A percentile compares a stretch with the other conserved stretches of the same genome.
Conservation (phyloP, 2,888 invertebrate species). For the Apamea crenata region DNA sequence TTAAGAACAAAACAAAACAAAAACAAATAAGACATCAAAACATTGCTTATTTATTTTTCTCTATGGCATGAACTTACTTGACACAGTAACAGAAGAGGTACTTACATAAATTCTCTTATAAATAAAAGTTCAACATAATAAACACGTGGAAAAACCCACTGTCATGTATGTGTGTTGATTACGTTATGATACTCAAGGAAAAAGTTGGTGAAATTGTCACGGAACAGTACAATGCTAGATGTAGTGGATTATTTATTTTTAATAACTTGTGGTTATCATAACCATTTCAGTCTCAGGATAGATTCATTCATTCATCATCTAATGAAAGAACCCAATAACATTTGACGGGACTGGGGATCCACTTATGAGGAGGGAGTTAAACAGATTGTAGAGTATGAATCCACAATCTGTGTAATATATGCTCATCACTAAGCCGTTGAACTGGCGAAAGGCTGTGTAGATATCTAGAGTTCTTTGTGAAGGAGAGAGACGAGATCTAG, state of each 20-base stretch:
- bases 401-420: not conserved
- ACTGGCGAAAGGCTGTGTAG: not conserved
- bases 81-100: not conserved
- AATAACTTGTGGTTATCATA: not conserved
- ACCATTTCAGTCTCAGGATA: not conserved
- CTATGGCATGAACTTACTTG: not conserved
- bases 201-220: constrained; percentile 34
- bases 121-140: not conserved
- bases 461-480: not conserved
- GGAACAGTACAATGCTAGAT: not conserved
- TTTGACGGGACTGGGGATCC: not conserved
- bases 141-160: constrained; percentile 19
- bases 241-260: not conserved
- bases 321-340: not conserved
- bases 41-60: not conserved
- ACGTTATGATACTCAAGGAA: constrained; percentile 36
- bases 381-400: not conserved
- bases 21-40: not conserved
- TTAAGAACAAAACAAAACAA: not conserved
- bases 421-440: not conserved
- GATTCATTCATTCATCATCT: not conserved
- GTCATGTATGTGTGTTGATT: constrained; percentile 15
- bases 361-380: not conserved
- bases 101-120: not conserved
- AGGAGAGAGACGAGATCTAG: not conserved